Percentiles rank a stretch among this genome's conserved stretches.
Conservation (phyloP, 2,797 vertebrate species). For the Alfaro cultratus region DNA sequence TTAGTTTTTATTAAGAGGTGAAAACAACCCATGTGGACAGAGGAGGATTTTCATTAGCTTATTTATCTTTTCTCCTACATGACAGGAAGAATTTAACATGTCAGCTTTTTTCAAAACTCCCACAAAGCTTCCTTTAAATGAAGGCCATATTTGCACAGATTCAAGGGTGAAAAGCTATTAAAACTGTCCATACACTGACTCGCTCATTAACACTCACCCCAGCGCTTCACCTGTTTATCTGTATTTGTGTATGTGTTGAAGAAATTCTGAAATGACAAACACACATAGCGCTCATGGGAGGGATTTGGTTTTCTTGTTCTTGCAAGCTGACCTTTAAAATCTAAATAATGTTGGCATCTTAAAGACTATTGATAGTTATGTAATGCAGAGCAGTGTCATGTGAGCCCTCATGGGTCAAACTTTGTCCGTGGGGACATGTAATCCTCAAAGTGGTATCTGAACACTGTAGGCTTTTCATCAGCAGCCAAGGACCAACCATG, state of each 20-base stretch:
- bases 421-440: constrained; percentile 53
- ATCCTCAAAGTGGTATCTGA: constrained; percentile 42
- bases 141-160: background rate
- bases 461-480: constrained; percentile 13
- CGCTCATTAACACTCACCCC: background rate
- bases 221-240: background rate
- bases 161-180: constrained; percentile 1
- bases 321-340: constrained; percentile 3
- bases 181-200: background rate
- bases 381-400: constrained; percentile 45
- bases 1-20: constrained; percentile 10
- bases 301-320: constrained; percentile 16
- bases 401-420: constrained; percentile 40
- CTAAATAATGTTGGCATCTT: constrained; percentile 47
- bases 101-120: constrained; percentile 10
- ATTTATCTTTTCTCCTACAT: background rate
- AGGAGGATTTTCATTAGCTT: constrained; percentile 1
- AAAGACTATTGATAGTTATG: constrained; percentile 32
- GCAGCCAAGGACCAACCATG: constrained; percentile 23
- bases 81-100: background rate
- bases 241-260: background rate
- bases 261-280: background rate
- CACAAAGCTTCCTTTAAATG: constrained; percentile 21
- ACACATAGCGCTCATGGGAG: background rate
- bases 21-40: background rate